Evolutionary conservation across 1,140 invertebrate species (phyloP).

Genomic region (Drosophila chauvacae): DNA sequence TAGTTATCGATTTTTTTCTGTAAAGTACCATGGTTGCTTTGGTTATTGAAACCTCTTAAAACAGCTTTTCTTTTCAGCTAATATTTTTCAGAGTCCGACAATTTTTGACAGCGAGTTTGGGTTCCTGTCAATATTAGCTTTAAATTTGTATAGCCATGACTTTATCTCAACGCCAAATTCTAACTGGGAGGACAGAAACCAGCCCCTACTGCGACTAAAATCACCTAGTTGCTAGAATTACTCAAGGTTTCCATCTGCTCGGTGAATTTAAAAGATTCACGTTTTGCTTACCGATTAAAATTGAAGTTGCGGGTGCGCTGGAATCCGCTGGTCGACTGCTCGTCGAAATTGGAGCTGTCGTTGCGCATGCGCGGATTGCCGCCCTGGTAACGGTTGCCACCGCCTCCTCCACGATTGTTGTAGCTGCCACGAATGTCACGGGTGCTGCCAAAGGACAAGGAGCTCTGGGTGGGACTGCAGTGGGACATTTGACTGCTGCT

Average conservation of each 20-base stretch:
- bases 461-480: slow-evolving; percentile 47
- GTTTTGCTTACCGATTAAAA: slow-evolving; percentile 48
- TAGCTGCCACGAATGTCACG: slow-evolving; percentile 7
- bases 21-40: no score
- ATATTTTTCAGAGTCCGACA: no score
- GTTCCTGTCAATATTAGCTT: no score
- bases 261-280: not conserved
- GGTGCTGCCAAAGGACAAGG: slow-evolving; percentile 21
- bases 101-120: not conserved
- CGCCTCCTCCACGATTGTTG: slow-evolving; percentile 23
- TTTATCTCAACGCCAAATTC: no score
- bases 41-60: no score
- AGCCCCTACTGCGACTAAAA: not conserved
- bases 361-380: slow-evolving; percentile 37
- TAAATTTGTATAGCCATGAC: no score
- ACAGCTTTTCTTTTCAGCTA: no score
- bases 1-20: no score
- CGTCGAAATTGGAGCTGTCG: slow-evolving; percentile 35
- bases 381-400: slow-evolving; percentile 33
- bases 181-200: no score
- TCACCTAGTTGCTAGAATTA: not conserved
- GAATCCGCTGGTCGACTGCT: slow-evolving; percentile 33
- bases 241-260: not conserved
- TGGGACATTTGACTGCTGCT: slow-evolving; percentile 19
- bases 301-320: slow-evolving; percentile 58